Percentiles rank a stretch among this genome's conserved stretches.
Conservation (phyloP, 2,888 invertebrate species). For the Bunonema sp. region DNA sequence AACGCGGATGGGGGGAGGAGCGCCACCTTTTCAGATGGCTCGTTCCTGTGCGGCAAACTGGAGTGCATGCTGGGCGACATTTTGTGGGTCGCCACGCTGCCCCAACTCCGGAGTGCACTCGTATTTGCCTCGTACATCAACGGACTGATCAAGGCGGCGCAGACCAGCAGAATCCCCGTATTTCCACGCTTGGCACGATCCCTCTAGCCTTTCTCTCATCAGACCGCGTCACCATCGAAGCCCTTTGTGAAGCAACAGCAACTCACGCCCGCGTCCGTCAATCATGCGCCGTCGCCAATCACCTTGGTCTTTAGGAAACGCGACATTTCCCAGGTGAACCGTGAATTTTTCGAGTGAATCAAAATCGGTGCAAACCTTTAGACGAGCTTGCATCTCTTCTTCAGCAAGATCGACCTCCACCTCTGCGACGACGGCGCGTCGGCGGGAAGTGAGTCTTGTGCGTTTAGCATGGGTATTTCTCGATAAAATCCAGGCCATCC, state of each 20-base stretch:
- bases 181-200: too few relatives aligned
- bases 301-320: too few relatives aligned
- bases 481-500: constrained; percentile 24
- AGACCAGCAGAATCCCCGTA: too few relatives aligned
- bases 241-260: too few relatives aligned
- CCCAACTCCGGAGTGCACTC: constrained; percentile 47
- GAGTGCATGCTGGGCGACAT: constrained; percentile 83
- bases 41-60: constrained; percentile 74
- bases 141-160: constrained; percentile 61
- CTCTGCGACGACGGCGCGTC: constrained; percentile 67
- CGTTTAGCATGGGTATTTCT: constrained; percentile 3
- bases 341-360: not conserved
- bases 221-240: too few relatives aligned
- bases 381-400: constrained; percentile 81
- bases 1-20: not conserved
- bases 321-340: too few relatives aligned
- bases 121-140: constrained; percentile 69
- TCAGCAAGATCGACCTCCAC: constrained; percentile 78
- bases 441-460: constrained; percentile 10
- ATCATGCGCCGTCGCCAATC: too few relatives aligned
- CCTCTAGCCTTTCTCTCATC: too few relatives aligned
- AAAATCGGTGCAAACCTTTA: constrained; percentile 44
- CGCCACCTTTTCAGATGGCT: constrained; percentile 64
- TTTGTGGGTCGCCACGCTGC: constrained; percentile 63
- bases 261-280: too few relatives aligned